Conservation (phyloP, 2,888 invertebrate genomes). For the Helobdella robusta region DNA sequence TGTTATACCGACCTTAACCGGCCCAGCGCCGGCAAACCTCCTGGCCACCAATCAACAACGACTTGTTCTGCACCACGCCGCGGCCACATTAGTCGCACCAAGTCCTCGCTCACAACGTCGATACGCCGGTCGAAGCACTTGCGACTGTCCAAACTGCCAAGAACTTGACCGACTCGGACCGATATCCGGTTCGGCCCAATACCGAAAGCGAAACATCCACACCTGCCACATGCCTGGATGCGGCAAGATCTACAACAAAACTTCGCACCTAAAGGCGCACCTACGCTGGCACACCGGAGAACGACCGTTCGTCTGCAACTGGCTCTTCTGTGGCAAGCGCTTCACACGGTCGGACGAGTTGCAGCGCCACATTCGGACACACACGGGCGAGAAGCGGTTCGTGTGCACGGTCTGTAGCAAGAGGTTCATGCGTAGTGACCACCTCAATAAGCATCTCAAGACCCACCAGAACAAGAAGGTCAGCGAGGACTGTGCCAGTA, state of each 20-base stretch:
- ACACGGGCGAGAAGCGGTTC: slow-evolving; percentile 82
- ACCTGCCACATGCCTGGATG: slow-evolving; percentile 49
- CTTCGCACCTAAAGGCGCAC: slow-evolving; percentile 94
- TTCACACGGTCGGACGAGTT: slow-evolving; percentile 93
- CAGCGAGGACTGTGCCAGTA: background rate
- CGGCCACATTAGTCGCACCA: slow-evolving; percentile 57
- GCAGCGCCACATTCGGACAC: slow-evolving; percentile 86
- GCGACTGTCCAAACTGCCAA: slow-evolving; percentile 97
- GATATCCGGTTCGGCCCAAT: slow-evolving; percentile 59
- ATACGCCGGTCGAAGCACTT: slow-evolving; percentile 89
- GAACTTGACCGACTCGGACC: slow-evolving; percentile 75
- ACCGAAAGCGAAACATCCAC: slow-evolving; percentile 46
- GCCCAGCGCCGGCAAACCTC: slow-evolving; percentile 2
- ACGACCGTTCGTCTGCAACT: slow-evolving; percentile 90
- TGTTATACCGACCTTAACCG: background rate
- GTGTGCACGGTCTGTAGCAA: slow-evolving; percentile 79
- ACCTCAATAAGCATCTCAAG: slow-evolving; percentile 82
- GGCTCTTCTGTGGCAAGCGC: slow-evolving; percentile 92
- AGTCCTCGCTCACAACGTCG: slow-evolving; percentile 55
- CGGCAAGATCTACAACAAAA: slow-evolving; percentile 71
- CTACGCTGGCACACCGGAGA: slow-evolving; percentile 96
- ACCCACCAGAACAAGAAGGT: slow-evolving; percentile 58
- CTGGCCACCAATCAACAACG: slow-evolving; percentile 11
- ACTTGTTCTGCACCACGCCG: slow-evolving; percentile 38
- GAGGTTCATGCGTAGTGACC: slow-evolving; percentile 83